A percentile compares a stretch with the other conserved stretches of the same genome.
Evolutionary conservation across 1,140 invertebrate species (phyloP).

Genomic region (Trypoxylus dichotomus): DNA sequence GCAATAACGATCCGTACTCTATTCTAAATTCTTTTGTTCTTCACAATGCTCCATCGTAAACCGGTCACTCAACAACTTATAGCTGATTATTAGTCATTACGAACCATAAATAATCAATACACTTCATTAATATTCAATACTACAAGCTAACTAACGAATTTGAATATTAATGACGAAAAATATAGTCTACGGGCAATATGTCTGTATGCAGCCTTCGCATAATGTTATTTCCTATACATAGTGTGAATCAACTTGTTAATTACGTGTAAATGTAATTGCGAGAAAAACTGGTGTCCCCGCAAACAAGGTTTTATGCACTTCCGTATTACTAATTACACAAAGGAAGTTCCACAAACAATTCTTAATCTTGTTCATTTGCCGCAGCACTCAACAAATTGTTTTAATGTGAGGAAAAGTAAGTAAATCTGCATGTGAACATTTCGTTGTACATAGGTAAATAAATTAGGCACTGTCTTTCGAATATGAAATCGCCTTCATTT

Average conservation of each 20-base stretch:
- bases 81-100: not conserved
- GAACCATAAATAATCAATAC: slow-evolving; percentile 14
- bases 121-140: slow-evolving; percentile 1
- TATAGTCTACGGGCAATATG: not conserved
- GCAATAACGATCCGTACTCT: too few relatives aligned
- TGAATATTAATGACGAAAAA: slow-evolving; percentile 11
- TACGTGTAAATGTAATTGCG: not conserved
- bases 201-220: not conserved
- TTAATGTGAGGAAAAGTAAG: too few relatives aligned
- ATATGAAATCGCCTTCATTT: too few relatives aligned
- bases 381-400: too few relatives aligned
- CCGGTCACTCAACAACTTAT: slow-evolving; percentile 6
- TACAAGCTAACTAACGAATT: not conserved
- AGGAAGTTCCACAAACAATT: not conserved
- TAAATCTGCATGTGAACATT: too few relatives aligned
- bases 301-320: not conserved
- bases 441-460: too few relatives aligned
- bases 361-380: too few relatives aligned
- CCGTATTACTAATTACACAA: not conserved
- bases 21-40: not conserved
- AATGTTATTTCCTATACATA: not conserved
- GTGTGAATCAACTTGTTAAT: not conserved
- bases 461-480: too few relatives aligned
- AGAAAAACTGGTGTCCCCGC: not conserved
- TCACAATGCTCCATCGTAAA: not conserved